Conservation (phyloP, 1,140 invertebrate species). For the Tenebrio molitor region DNA sequence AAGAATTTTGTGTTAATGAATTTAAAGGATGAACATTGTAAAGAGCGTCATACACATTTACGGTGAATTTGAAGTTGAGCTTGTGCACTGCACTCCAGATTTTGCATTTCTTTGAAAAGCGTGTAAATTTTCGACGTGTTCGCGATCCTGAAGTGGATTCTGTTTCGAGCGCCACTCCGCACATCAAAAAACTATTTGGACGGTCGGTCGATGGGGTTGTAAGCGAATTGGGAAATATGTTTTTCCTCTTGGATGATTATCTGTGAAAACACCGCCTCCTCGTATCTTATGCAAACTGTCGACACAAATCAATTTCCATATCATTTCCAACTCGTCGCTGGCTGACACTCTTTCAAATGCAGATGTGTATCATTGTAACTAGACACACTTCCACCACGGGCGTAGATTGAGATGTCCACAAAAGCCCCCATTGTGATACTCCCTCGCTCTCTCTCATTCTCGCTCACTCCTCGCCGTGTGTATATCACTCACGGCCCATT, state of each 20-base stretch:
- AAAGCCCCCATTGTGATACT: conserved; percentile 53
- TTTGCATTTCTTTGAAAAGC: no score
- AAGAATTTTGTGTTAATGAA: no score
- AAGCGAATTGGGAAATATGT: conserved; percentile 36
- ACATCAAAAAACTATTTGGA: conserved; percentile 3
- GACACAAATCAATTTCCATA: conserved; percentile 61
- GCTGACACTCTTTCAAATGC: conserved; percentile 61
- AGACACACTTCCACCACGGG: conserved; percentile 57
- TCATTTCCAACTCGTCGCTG: conserved; percentile 58
- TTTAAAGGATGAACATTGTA: no score
- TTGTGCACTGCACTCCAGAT: no score
- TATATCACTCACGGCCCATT: conserved; percentile 42
- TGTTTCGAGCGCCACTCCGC: not conserved
- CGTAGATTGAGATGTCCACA: conserved; percentile 61
- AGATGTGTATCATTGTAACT: conserved; percentile 61
- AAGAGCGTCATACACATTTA: no score
- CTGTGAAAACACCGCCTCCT: conserved; percentile 39
- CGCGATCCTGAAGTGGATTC: not conserved
- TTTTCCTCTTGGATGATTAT: conserved; percentile 36
- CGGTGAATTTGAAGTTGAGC: no score
- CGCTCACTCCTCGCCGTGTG: conserved; percentile 1
- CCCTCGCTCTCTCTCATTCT: conserved; percentile 36
- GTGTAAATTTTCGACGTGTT: no score
- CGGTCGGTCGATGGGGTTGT: not conserved
- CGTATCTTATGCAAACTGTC: conserved; percentile 49